Base-by-base conservation (phyloP, 1,140 invertebrate genomes). In the Ganaspis sp. region DNA sequence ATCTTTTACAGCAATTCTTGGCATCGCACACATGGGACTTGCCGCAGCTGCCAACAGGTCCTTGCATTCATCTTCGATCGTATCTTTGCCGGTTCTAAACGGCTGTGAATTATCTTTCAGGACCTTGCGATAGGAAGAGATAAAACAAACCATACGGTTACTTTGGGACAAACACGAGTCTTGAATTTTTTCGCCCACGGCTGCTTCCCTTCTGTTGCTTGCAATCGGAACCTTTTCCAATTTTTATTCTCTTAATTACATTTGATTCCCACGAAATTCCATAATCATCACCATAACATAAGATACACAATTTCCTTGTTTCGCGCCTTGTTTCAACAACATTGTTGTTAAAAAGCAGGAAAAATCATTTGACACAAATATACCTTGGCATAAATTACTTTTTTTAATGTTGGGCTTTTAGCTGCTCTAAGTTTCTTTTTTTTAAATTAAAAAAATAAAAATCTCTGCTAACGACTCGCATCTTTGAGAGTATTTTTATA, bases 91-190 rank as follows among this genome's bases (percentile, higher is more conserved):
- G 81, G 49, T 81, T 81, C 81, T 84, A 79, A 74, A 80, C 81
- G 69, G 85, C 80, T 72, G 82, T 89, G 86, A 88, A 87, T 88
- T 89, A 89, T 89, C 85, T 78, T 83, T 77, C 69, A 69, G 77
- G 81, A 84, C 79, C 76, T 75, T 69, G 45, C 45, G 45, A 86
- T 84, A 84, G 75, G 78, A 80, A 80, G 79, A 82, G 85, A 85
- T 86, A 85, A n/a, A 80, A 84, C 54, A 58, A 21, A 73, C 74
- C 78, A 74, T 72, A 40, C 76, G 72, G 70, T 76, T 70, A 73
- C 77, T 79, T 71, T 69, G 45, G 72, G 73, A 81, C 70, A 81
- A 83, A 83, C 75, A 78, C 70, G 70, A 73, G 71, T 72, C 76
- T 80, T 77, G 54, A 73, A 79, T 80, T 80, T n/a, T 70, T 73